Percentiles rank a stretch among this genome's conserved stretches.
Evolutionary conservation across 2,888 invertebrate genomes (phyloP).

Genomic region (Argyra leucocephala): DNA sequence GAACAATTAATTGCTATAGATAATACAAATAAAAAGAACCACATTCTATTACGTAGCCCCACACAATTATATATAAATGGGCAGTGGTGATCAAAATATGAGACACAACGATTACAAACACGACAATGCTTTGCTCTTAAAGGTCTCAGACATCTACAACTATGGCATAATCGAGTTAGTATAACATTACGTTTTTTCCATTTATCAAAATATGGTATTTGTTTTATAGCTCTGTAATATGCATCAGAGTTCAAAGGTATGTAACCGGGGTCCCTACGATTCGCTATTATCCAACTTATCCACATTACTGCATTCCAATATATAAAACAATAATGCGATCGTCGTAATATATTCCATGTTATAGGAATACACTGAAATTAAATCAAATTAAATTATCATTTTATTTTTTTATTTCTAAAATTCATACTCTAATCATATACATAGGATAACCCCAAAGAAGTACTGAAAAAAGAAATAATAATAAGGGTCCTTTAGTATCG

Average conservation of each 20-base stretch:
- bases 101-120: constrained; percentile 79
- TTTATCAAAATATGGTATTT: constrained; percentile 86
- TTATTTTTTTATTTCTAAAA: constrained; percentile 15
- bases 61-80: constrained; percentile 94
- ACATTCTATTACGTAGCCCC: constrained; percentile 81
- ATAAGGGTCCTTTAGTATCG: constrained; percentile 77
- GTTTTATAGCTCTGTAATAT: constrained; percentile 80
- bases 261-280: constrained; percentile 81
- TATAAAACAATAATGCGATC: constrained; percentile 82
- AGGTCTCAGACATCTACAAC: constrained; percentile 79
- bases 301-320: constrained; percentile 89
- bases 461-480: constrained; percentile 77
- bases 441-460: constrained; percentile 88
- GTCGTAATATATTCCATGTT: constrained; percentile 78
- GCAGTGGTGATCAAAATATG: constrained; percentile 89
- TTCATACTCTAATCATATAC: constrained; percentile 73
- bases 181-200: constrained; percentile 80
- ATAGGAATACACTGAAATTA: constrained; percentile 67
- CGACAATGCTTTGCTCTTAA: constrained; percentile 85
- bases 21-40: constrained; percentile 85
- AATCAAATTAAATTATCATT: constrained; percentile 12
- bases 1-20: constrained; percentile 81
- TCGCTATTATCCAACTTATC: constrained; percentile 84
- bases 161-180: constrained; percentile 76
- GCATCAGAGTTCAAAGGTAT: constrained; percentile 81